Evolutionary conservation across 1,140 invertebrate genomes (phyloP).

Genomic region (Drosophila parabipectinata): DNA sequence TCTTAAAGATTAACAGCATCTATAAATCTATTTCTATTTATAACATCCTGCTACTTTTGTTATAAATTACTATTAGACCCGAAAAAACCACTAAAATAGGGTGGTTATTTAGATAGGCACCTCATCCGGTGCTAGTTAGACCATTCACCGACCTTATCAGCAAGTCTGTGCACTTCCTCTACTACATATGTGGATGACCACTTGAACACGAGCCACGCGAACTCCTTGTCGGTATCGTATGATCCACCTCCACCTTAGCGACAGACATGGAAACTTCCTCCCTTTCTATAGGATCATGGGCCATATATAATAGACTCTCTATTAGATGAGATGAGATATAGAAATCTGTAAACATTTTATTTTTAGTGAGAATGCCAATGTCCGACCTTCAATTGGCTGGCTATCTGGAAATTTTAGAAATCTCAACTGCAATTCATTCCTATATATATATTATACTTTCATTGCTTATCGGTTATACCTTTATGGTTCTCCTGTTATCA

Average conservation of each 20-base stretch:
- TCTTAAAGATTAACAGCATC: no score
- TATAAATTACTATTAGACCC: conserved; percentile 15
- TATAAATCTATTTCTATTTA: neutral
- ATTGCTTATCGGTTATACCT: conserved; percentile 45
- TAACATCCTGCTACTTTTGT: neutral
- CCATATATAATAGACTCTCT: neutral
- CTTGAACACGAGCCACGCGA: conserved; percentile 42
- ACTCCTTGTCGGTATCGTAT: conserved; percentile 2
- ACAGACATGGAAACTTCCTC: conserved; percentile 20
- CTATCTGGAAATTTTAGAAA: conserved; percentile 41
- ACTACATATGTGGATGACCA: conserved; percentile 31
- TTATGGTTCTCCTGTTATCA: conserved; percentile 36
- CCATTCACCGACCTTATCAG: conserved; percentile 36
- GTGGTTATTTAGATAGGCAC: conserved; percentile 34
- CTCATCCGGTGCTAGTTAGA: conserved; percentile 2
- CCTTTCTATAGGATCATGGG: neutral
- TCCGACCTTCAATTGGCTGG: conserved; percentile 31
- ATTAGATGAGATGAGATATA: neutral
- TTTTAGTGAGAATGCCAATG: conserved; percentile 41
- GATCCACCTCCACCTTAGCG: conserved; percentile 7
- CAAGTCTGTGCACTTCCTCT: conserved; percentile 25
- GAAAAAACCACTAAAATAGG: conserved; percentile 9
- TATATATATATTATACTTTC: conserved; percentile 26
- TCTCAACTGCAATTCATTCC: conserved; percentile 42
- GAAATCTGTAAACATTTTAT: conserved; percentile 25